These are phyloP conservation scores for Gymnothorax reevesii DNA, from an alignment of 2,797 vertebrate genomes.

Conservation along the genomic window DNA sequence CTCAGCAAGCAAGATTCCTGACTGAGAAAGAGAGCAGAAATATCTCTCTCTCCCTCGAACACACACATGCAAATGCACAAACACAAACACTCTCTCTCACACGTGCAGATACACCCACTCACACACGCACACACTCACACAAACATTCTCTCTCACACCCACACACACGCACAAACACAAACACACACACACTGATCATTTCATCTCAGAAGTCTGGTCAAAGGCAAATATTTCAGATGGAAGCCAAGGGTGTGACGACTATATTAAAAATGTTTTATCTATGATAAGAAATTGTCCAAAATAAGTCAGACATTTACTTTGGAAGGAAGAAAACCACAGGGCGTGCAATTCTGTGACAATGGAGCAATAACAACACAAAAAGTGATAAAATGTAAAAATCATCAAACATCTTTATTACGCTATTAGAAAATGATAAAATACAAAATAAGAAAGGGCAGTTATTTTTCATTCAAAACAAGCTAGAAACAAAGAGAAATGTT, in stretches of 20 bases:
- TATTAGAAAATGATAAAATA: neutral
- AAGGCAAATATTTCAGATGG: neutral
- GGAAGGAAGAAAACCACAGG: too few relatives aligned
- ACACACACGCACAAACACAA: neutral
- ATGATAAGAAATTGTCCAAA: neutral
- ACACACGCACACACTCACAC: neutral
- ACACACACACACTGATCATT: neutral
- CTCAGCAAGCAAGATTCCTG: neutral
- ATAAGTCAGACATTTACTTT: neutral
- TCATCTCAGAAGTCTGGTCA: neutral
- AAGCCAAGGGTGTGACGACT: neutral
- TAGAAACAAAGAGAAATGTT: neutral
- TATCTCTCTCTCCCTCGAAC: neutral
- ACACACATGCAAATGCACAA: too few relatives aligned
- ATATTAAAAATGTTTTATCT: neutral
- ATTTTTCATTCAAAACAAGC: neutral
- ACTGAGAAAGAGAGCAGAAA: conserved; percentile 17
- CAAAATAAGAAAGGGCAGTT: too few relatives aligned
- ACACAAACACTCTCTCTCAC: too few relatives aligned
- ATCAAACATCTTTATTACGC: neutral
- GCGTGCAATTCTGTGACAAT: neutral
- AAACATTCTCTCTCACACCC: neutral
- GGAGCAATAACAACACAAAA: neutral
- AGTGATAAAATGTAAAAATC: neutral
- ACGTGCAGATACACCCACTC: neutral